Base-by-base conservation (phyloP, 1,140 invertebrate genomes). In the Atta texana region DNA sequence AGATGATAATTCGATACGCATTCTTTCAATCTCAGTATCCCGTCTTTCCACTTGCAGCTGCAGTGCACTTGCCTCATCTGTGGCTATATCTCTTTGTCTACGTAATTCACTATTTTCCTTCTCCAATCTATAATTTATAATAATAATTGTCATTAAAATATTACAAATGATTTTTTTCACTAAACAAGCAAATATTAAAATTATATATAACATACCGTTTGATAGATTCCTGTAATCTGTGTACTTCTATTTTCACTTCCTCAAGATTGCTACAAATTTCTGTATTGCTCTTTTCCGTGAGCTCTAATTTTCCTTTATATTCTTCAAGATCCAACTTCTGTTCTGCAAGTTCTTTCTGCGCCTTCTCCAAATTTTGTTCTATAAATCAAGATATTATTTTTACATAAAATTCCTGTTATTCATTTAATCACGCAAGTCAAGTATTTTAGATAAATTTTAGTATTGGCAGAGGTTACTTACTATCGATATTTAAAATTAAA, bases 31-130 rank as follows among this genome's bases (percentile, higher is more conserved):
- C 95, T 98, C 97, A 6, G 95, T 93, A 92, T 97, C 96, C 68
- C 97, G 95, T 10, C 97, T 94, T 91, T 98, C 96, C 44, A 98
- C 93, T 91, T 97, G 96, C 85, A 96, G 96, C 31, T 96, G 95
- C 18, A 98, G 93, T 55, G 96, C 96, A 94, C 98, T 97, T 61
- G 97, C 96, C 93, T 98, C 97, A 91, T 97, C 97, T 69, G 96
- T 94, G 34, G 96, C 96, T 28, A 95, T 93, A 94, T 97, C 96
- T 87, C 97, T 95, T 82, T 97, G 96, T 85, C 95, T 95, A 4
- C 96, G 94, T 81, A 96, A 94, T 49, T 96, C 95, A 1, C 93
- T 91, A 75, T 95, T 94, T 88, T 96, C 96, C 57, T 94, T 94
- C 88, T 97, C 96, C 21, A 96, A 91, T 82, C 95, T 95, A 57